Conservation (phyloP, 2,888 invertebrate species). For the Nasonia oneida region DNA sequence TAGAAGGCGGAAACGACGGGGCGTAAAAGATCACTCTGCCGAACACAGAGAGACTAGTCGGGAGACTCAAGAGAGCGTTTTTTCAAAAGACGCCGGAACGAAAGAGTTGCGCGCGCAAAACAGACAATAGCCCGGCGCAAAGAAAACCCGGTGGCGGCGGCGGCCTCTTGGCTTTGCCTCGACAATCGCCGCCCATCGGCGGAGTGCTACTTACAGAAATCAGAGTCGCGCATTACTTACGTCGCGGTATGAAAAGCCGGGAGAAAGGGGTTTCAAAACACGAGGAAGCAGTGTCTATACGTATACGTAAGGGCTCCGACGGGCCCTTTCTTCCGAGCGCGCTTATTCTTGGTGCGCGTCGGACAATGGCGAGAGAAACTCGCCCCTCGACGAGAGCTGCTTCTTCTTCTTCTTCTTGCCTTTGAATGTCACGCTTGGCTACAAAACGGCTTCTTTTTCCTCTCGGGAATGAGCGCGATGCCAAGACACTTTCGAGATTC, state of each 20-base stretch:
- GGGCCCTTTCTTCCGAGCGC: constrained; percentile 18
- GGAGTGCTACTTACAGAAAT: constrained; percentile 78
- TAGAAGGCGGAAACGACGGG: background rate
- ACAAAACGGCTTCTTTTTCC: constrained; percentile 14
- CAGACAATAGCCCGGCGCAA: constrained; percentile 65
- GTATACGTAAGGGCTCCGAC: no score
- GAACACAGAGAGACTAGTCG: background rate
- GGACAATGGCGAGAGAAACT: constrained; percentile 75
- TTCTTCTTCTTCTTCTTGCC: constrained; percentile 60
- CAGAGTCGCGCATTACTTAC: constrained; percentile 73
- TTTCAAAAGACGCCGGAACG: constrained; percentile 56
- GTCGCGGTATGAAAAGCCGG: constrained; percentile 64
- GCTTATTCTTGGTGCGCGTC: constrained; percentile 72
- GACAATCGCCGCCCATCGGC: constrained; percentile 71
- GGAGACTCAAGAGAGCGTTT: constrained; percentile 23
- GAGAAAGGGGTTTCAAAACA: constrained; percentile 60
- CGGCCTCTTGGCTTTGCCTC: constrained; percentile 41
- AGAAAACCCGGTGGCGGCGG: constrained; percentile 59
- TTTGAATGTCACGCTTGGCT: constrained; percentile 25
- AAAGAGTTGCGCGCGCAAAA: constrained; percentile 58
- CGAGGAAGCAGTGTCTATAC: constrained; percentile 34
- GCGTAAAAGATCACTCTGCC: constrained; percentile 39
- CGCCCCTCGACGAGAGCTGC: constrained; percentile 64
- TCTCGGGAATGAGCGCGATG: background rate
- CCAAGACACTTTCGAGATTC: constrained; percentile 12